These are phyloP conservation scores for Caenorhabditis tropicalis DNA, from an alignment of 1,140 invertebrate genomes.

Conservation along the genomic window DNA sequence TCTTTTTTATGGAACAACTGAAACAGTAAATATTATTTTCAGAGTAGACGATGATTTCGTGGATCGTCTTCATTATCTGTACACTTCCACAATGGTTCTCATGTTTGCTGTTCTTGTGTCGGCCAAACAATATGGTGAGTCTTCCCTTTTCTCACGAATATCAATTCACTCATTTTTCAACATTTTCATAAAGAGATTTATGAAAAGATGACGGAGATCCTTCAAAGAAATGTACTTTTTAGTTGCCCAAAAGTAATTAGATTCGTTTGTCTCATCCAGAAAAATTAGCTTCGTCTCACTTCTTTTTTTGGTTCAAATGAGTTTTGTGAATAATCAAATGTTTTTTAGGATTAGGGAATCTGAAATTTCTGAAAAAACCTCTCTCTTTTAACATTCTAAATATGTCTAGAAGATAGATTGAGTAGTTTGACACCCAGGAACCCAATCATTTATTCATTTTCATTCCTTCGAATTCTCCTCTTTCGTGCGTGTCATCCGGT, in stretches of 20 bases:
- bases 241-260: neutral
- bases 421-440: too few species aligned
- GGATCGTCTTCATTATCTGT: slow-evolving; percentile 75
- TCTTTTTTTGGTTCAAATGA: too few species aligned
- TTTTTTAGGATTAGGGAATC: too few species aligned
- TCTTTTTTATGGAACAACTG: too few species aligned
- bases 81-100: slow-evolving; percentile 75
- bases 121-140: slow-evolving; percentile 74
- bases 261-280: too few species aligned
- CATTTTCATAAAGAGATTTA: neutral
- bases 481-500: neutral
- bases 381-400: too few species aligned
- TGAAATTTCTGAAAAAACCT: too few species aligned
- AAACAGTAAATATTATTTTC: neutral
- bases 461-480: neutral
- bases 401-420: too few species aligned
- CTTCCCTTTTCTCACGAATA: neutral
- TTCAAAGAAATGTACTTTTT: too few species aligned
- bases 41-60: slow-evolving; percentile 75
- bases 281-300: neutral
- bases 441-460: too few species aligned
- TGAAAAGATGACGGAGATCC: neutral
- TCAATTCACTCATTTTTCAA: neutral
- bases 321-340: too few species aligned
- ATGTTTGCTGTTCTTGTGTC: slow-evolving; percentile 75